Evolutionary conservation across 2,888 invertebrate species (phyloP).

Genomic region (Antheraea yamamai): DNA sequence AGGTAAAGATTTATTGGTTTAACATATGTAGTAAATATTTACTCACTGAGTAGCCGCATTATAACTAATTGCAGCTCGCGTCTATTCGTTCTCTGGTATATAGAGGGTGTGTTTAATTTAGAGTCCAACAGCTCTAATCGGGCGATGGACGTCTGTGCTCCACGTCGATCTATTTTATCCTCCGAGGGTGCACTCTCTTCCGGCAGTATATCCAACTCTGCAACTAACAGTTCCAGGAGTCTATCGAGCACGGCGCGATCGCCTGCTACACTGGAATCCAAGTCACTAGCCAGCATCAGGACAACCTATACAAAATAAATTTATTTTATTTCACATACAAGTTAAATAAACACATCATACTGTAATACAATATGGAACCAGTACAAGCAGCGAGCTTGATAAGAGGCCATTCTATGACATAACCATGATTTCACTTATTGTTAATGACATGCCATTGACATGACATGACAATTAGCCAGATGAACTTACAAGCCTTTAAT

Average conservation of each 20-base stretch:
- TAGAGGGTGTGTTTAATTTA: constrained; percentile 82
- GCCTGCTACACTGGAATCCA: constrained; percentile 91
- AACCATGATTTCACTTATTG: too few relatives aligned
- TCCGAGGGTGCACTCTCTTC: constrained; percentile 64
- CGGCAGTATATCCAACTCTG: constrained; percentile 86
- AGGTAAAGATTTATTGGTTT: background rate
- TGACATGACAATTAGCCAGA: too few relatives aligned
- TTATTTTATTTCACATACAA: too few relatives aligned
- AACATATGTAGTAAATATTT: background rate
- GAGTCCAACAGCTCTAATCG: constrained; percentile 88
- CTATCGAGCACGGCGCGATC: constrained; percentile 90
- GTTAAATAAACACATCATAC: too few relatives aligned
- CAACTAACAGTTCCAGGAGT: constrained; percentile 87
- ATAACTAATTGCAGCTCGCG: constrained; percentile 94
- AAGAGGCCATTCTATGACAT: too few relatives aligned
- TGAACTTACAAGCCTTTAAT: too few relatives aligned
- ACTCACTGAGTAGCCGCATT: constrained; percentile 92
- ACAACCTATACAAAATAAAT: constrained; percentile 83
- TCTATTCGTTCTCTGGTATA: constrained; percentile 85
- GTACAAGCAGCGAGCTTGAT: too few relatives aligned
- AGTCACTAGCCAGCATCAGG: constrained; percentile 93
- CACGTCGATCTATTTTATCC: constrained; percentile 86
- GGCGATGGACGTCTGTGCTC: constrained; percentile 94
- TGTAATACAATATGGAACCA: too few relatives aligned
- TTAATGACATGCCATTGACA: too few relatives aligned